phyloP scores from a whole-genome alignment of 2,113 vertebrate genomes.

The Podarcis raffonei region DNA sequence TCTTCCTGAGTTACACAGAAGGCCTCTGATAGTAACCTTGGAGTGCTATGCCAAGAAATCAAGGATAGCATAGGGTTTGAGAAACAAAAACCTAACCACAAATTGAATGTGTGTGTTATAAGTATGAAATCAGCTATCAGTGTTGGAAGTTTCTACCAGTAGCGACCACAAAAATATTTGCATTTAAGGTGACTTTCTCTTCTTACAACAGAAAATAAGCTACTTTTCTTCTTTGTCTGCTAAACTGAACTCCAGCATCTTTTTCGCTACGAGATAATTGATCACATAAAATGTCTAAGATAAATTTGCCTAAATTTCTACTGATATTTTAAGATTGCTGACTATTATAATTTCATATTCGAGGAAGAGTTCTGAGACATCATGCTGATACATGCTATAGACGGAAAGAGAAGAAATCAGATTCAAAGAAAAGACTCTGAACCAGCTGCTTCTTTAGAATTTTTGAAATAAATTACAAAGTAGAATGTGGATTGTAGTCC shows the following conservation, averaged over 20 bases:
- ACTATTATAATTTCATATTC: constrained; percentile 41
- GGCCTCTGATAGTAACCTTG: too few species aligned
- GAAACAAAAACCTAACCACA: too few species aligned
- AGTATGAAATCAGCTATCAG: neutral
- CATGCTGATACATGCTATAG: constrained; percentile 1
- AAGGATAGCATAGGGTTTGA: too few species aligned
- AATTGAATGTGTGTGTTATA: neutral
- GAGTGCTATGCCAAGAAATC: too few species aligned
- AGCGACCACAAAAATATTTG: neutral
- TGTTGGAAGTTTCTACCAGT: neutral
- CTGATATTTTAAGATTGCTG: constrained; percentile 3
- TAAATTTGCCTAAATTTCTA: neutral
- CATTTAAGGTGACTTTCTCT: neutral
- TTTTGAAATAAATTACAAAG: neutral
- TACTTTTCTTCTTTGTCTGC: neutral
- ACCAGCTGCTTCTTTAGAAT: neutral
- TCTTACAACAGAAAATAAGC: neutral
- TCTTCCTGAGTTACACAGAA: too few species aligned
- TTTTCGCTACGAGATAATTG: neutral
- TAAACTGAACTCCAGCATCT: neutral
- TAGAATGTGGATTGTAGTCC: neutral
- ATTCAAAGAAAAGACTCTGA: constrained; percentile 17
- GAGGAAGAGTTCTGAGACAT: neutral
- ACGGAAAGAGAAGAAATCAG: constrained; percentile 13
- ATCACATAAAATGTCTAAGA: neutral